Conservation (phyloP, 2,888 invertebrate species). For the Ametastegia equiseti region DNA sequence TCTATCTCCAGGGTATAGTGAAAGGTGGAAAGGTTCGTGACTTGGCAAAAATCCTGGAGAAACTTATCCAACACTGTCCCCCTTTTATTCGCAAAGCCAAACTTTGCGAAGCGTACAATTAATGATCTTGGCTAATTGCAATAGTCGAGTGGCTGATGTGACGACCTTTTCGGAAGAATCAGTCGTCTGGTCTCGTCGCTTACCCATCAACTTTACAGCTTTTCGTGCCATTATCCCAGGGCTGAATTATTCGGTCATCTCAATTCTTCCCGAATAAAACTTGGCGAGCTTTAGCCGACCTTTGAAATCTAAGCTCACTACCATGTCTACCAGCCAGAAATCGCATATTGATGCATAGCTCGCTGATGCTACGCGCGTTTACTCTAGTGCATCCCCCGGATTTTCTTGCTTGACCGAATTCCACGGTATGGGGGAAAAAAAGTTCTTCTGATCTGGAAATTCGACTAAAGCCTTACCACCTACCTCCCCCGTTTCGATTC, state of each 20-base stretch:
- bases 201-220: not conserved
- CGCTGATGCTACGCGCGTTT: too few relatives aligned
- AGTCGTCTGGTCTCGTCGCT: not conserved
- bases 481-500: too few relatives aligned
- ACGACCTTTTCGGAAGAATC: not conserved
- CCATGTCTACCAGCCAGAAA: not conserved
- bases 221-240: not conserved
- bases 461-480: not conserved
- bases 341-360: not conserved
- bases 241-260: not conserved
- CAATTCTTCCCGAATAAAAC: not conserved
- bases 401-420: not conserved
- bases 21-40: not conserved
- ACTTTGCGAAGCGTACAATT: not conserved
- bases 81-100: not conserved
- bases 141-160: not conserved
- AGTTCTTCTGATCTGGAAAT: conserved; percentile 16
- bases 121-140: conserved; percentile 16
- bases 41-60: not conserved
- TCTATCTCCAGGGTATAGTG: not conserved
- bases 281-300: not conserved
- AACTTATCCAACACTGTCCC: not conserved
- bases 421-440: not conserved
- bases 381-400: not conserved
- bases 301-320: not conserved